Base-by-base conservation (phyloP, 2,888 invertebrate genomes). In the Mythimna loreyi region DNA sequence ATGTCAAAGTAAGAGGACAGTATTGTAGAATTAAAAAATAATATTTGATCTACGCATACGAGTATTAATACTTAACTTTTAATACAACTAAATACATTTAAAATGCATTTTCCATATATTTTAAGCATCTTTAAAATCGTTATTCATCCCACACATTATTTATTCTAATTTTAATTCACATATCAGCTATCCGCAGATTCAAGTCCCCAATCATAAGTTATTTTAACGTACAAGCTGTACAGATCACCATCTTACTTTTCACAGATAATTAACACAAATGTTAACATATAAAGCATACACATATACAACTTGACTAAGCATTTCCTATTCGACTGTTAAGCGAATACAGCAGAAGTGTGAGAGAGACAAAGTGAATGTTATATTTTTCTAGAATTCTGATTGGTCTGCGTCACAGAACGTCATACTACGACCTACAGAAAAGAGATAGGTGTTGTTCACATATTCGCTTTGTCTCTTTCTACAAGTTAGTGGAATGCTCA, bases 161-260 rank as follows among this genome's bases (percentile, higher is more conserved):
- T 50, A 28, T 33, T 53, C 30, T 67, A 50, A 56, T 47, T 28
- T 62, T 53, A 40, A 59, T 78, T 80, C 75, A 82, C 80, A 80
- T 36, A 19, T 71, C 82, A 56, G 19, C 28, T 49, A 52, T 71
- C 52, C 19, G 43, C 43, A 30, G 50, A 19, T 33, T 33, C 30
- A 11, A 55, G 25, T 19, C 33, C 59, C 52, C 49, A 40, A 45
- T 55, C 36, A 23, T 36, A 36, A 7, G 21, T 47, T 11, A 45
- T n/a, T 45, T 19, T 1, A 52, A 30, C n/a, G 28, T 52, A n/a
- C n/a, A n/a, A 52, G 21, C 30, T 52, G 4, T 52, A 30, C 9
- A 25, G 19, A 52, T n/a, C 9, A 4, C 25, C 52, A 28, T 52
- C n/a, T 52, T 52, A 19, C 36, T 52, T 52, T 25, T 28, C 52